phyloP scores from a whole-genome alignment of 2,797 vertebrate genomes.

The Poliocrania exsul region DNA sequence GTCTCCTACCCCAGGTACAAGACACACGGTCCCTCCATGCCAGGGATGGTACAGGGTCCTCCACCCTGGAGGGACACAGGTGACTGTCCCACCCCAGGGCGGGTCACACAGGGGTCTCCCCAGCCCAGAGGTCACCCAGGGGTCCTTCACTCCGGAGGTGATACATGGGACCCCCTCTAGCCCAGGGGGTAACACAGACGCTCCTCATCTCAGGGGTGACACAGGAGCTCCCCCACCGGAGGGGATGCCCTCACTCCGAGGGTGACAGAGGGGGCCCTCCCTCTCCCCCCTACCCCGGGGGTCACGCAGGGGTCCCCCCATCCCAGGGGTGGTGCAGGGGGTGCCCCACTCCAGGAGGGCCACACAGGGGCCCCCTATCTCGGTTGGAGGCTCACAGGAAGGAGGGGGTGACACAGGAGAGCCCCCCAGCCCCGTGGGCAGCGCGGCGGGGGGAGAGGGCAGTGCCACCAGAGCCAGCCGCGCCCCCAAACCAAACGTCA shows the following conservation, averaged over 20 bases:
- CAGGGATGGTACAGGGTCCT: neutral
- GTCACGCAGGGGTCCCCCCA: neutral
- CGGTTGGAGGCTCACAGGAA: neutral
- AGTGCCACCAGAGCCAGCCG: rapidly evolving
- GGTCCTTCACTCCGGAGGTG: neutral
- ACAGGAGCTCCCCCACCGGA: neutral
- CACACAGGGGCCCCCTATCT: neutral
- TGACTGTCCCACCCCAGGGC: too few relatives aligned
- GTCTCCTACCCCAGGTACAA: neutral
- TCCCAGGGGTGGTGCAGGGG: too few relatives aligned
- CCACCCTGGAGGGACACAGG: neutral
- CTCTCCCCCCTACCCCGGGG: rapidly evolving
- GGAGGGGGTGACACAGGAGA: too few relatives aligned
- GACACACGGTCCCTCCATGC: neutral
- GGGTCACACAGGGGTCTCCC: neutral
- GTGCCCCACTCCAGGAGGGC: rapidly evolving
- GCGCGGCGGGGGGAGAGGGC: neutral
- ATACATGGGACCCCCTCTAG: too few relatives aligned
- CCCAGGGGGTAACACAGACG: neutral
- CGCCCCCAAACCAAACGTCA: rapidly evolving
- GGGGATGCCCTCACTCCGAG: neutral
- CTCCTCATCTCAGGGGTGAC: neutral
- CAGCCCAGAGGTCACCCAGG: neutral
- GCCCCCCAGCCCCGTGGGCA: neutral
- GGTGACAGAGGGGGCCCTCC: neutral